Evolutionary conservation across 1,140 invertebrate genomes (phyloP), one percentile per base, ranked within the genome.

Genomic region (Bemisia tabaci): DNA sequence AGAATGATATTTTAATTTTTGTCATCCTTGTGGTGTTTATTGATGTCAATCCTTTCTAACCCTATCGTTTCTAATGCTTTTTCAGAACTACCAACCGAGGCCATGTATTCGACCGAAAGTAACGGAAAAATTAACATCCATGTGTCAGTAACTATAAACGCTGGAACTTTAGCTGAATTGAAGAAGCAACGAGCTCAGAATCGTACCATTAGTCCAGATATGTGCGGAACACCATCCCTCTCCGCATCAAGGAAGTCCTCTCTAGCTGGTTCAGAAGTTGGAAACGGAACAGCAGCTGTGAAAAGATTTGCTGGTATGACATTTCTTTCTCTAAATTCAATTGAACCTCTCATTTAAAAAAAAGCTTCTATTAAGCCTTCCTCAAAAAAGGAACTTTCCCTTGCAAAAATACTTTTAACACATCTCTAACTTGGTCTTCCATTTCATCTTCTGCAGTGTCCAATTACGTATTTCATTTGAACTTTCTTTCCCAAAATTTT

Each of bases 51-150:
- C 48, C 22, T 59, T 12, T 12, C 12, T 59, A 12, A n/a, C 12
- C 22, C 12, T 59, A n/a, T n/a, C n/a, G n/a, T n/a, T n/a, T n/a
- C n/a, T n/a, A n/a, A n/a, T n/a, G n/a, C n/a, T n/a, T n/a, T 63
- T 33, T 2, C 63, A 63, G 72, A 74, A 62, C 72, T 77, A 21
- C 76, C 77, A 60, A 74, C 77, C 22, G 75, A 78, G 71, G 75
- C 77, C 2, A 73, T 70, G 60, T 75, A 75, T 64, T 71, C 73
- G 1, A 73, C 84, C 67, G 88, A 90, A 77, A 86, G 86, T 76
- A 90, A 91, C 80, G 89, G 89, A 77, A 91, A 92, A 82, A 90
- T 91, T 78, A 91, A 92, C 81, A 90, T 92, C 75, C 90, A 92
- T 71, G 79, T 81, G 83, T 90, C 79, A 71, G 87, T 88, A 73